Evolutionary conservation across 1,140 invertebrate genomes (phyloP), one percentile per base, ranked within the genome.

Genomic region (Aphidius ervi): DNA sequence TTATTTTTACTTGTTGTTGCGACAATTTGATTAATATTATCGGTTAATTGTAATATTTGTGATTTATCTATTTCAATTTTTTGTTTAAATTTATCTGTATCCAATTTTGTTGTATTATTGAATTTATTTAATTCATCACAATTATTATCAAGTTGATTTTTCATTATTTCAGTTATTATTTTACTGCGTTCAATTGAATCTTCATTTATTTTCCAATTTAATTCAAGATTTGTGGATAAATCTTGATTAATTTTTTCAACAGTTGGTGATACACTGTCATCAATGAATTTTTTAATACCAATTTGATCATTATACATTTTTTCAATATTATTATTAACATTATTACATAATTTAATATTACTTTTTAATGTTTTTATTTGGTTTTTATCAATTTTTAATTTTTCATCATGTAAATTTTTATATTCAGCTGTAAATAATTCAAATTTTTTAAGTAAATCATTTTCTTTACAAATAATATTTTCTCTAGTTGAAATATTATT

Each of bases 11-110:
- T 68, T 46, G 67, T 63, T 57, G 74, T 48, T 41, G 62, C 23
- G 37, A 75, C 46, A 54, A 68, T 58, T 48, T 71, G 65, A 10
- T 72, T 61, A 1, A 72, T 56, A 46, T 73, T 63, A 73, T 78
- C 39, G 56, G 64, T 40, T 46, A 39, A 9, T 9, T 31, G 46
- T 47, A 40, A 9, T 41, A 52, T 39, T 8, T 39, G 10, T 1
- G n/a, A 23, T 46, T 7, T 45, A 6, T 59, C 41, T 16, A 39
- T 8, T n/a, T 20, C 16, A 37, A 48, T 50, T 50, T 10, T 20
- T 4, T 43, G n/a, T 40, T 43, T 7, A 5, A 50, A 16, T 41
- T n/a, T 40, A 10, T 48, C 1, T 3, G 46, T 9, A 23, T 9
- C 20, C 2, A 39, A 3, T 16, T 31, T 5, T 0, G 43, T n/a